These are phyloP conservation scores for Tragelaphus imberbis DNA, from an alignment of 2,113 vertebrate species.

Conservation along the genomic window DNA sequence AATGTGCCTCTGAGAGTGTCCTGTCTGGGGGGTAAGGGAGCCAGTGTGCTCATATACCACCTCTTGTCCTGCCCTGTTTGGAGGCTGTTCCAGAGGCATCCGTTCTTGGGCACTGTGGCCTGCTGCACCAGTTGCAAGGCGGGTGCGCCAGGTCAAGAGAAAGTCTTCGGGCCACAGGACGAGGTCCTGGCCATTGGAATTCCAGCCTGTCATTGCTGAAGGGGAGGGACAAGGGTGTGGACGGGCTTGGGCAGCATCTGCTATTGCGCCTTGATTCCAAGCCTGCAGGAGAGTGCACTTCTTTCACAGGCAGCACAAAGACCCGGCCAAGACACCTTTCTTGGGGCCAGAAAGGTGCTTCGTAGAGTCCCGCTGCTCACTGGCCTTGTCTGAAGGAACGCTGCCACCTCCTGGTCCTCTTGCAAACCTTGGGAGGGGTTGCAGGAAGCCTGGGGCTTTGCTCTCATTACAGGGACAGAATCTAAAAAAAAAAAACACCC, in stretches of 20 bases:
- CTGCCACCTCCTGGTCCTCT: neutral
- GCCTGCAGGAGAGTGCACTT: neutral
- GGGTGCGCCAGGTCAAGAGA: neutral
- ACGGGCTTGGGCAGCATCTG: neutral
- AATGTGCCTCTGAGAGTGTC: too few species aligned
- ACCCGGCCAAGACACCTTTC: neutral
- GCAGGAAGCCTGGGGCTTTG: neutral
- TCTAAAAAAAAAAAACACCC: neutral
- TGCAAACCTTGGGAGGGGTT: neutral
- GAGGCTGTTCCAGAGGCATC: neutral
- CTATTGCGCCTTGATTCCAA: accelerated
- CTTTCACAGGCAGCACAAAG: neutral
- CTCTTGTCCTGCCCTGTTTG: neutral
- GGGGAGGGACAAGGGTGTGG: neutral
- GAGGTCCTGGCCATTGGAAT: neutral
- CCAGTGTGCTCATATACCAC: neutral
- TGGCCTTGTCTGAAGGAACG: neutral
- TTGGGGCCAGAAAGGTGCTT: neutral
- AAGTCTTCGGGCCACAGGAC: neutral
- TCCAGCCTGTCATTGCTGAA: neutral
- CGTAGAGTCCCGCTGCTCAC: neutral
- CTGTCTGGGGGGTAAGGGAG: neutral
- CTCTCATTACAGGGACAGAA: neutral
- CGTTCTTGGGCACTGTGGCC: neutral
- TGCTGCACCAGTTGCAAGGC: neutral